Base-by-base conservation (phyloP, 2,797 vertebrate genomes). In the Sebastes kiyomatsui region DNA sequence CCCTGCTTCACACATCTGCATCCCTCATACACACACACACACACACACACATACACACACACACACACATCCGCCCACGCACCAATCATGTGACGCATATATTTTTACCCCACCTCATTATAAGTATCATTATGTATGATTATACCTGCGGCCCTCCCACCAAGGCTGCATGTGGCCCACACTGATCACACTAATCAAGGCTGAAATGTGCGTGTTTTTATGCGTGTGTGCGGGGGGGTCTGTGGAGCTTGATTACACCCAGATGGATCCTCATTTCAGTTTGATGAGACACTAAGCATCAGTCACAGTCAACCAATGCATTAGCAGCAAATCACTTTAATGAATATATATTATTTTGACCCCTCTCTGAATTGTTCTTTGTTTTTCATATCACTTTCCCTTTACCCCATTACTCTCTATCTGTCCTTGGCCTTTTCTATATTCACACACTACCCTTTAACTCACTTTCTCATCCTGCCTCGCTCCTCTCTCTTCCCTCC, bases 41-140 rank as follows among this genome's bases (percentile, higher is more conserved):
- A 38, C 13, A 42, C 35, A 54, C 54, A 65, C 74, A 65, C 27
- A 35, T 3, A 59, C 8, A 56, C 28, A 62, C 59, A 20, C 62
- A 67, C 69, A 55, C 5, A 54, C 60, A 65, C 75, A 67, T 28
- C 20, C 79, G 54, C 89, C 68, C 86, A 76, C 79, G 18, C 85
- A 70, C 84, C 68, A 79, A 83, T 92, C 87, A 90, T 90, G 86
- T 86, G 90, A 88, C 4, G 61, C 87, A 91, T 92, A 92, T 93
- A 94, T 94, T 94, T 94, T 93, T 94, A 95, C 90, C 91, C 81
- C 82, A 90, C 91, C 93, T 96, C 94, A 95, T 96, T 95, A 95
- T 81, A 79, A 92, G 94, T 94, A 92, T 96, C 93, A 95, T 96
- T 96, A 95, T 94, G 90, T 94, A 88, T 96, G 94, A 96, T 96